Percentiles rank a stretch among this genome's conserved stretches.
These are phyloP conservation scores for Rhyzopertha dominica DNA, from an alignment of 1,140 invertebrate species.

Conservation along the genomic window DNA sequence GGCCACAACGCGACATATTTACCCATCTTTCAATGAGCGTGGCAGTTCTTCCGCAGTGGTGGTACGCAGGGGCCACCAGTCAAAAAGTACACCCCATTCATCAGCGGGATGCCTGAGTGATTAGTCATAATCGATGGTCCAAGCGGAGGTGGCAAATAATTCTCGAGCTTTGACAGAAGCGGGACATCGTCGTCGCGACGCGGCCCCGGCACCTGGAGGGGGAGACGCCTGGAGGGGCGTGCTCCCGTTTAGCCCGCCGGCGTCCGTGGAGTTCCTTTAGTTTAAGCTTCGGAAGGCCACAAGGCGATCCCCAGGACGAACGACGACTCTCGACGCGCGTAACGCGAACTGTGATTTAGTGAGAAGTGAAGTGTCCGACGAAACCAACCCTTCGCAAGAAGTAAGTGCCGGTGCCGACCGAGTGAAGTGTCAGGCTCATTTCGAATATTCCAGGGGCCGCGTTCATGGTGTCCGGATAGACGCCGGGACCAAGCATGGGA, in stretches of 20 bases:
- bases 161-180: slow-evolving; percentile 9
- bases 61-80: slow-evolving; percentile 1
- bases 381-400: slow-evolving; percentile 27
- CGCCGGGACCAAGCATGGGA: slow-evolving; percentile 55
- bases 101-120: neutral
- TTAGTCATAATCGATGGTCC: slow-evolving; percentile 7
- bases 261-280: slow-evolving; percentile 38
- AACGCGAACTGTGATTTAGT: slow-evolving; percentile 27
- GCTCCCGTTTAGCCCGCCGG: slow-evolving; percentile 40
- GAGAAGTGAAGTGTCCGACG: slow-evolving; percentile 32
- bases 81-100: neutral
- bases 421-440: neutral
- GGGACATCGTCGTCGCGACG: slow-evolving; percentile 17
- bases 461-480: slow-evolving; percentile 41
- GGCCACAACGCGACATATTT: neutral
- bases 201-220: slow-evolving; percentile 23
- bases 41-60: neutral
- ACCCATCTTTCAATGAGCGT: too few species aligned
- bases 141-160: neutral
- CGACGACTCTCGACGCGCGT: slow-evolving; percentile 43
- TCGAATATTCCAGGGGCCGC: slow-evolving; percentile 20
- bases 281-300: slow-evolving; percentile 45
- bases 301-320: slow-evolving; percentile 42
- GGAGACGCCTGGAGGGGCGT: slow-evolving; percentile 20
- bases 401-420: slow-evolving; percentile 31